Evolutionary conservation across 2,113 vertebrate genomes (phyloP).

Genomic region (Plestiodon gilberti): DNA sequence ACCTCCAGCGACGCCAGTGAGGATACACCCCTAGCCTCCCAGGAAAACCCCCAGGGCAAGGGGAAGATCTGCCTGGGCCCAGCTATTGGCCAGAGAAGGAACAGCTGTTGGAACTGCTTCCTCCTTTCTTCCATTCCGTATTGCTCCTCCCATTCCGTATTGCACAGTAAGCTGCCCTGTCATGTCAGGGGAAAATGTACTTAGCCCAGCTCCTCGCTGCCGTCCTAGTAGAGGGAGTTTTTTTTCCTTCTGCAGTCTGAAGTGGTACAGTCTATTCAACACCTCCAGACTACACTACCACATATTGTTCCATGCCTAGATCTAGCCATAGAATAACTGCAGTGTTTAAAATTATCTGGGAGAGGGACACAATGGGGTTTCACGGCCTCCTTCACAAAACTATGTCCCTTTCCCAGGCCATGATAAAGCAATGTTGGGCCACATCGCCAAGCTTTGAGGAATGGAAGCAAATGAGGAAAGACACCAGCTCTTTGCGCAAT

Average conservation of each 20-base stretch:
- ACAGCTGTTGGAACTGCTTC: no score
- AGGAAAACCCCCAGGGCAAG: no score
- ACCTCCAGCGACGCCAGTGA: no score
- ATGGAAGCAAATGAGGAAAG: slow-evolving; percentile 27
- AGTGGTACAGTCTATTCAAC: not conserved
- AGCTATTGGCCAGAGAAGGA: no score
- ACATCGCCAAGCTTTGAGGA: not conserved
- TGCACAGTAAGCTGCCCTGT: no score
- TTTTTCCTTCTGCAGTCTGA: not conserved
- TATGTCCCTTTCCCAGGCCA: not conserved
- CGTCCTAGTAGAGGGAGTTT: no score
- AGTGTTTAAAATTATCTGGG: not conserved
- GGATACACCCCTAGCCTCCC: no score
- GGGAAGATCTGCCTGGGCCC: no score
- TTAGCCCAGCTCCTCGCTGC: no score
- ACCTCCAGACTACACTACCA: not conserved
- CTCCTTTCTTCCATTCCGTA: no score
- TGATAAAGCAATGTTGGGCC: slow-evolving; percentile 40
- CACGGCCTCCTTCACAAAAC: not conserved
- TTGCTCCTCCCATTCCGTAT: no score
- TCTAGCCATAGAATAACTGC: slow-evolving; percentile 17
- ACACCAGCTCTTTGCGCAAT: slow-evolving; percentile 39
- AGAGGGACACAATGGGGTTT: slow-evolving; percentile 1
- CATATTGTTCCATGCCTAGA: not conserved
- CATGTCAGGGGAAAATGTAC: no score